Evolutionary conservation across 2,113 vertebrate species (phyloP), one percentile per base, ranked within the genome.

Genomic region (Rallus limicola): DNA sequence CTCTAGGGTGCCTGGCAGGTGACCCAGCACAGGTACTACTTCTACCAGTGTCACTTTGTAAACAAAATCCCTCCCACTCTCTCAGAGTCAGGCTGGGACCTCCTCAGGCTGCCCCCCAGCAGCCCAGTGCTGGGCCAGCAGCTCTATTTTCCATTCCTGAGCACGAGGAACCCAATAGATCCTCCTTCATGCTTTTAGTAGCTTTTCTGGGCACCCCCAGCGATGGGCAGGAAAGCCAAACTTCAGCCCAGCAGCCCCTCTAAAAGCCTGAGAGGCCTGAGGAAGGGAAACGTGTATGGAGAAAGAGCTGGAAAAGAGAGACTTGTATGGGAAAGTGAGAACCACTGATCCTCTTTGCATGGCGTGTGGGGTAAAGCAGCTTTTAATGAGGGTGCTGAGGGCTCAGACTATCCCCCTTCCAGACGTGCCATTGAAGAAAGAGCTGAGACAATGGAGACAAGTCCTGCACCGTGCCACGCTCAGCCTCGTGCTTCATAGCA

Each of bases 371-470:
- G 63, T 44, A 93, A 85, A 94, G 91, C 84, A 95, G 84, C 84
- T 92, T 95, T 97, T 96, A 97, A 95, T 87, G 95, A 97, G 95
- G n/a, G 81, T 50, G 68, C 58, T 88, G 48, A 90, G 78, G 40
- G 34, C 53, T 85, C 44, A 21, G 75, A 9, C 24, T 96, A 53
- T 0, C 12, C n/a, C 86, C 69, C 19, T 83, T 88, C 36, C 77
- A 88, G 34, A 42, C 52, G 58, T 2, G 3, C 8, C 60, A 71
- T 0, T 50, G 74, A 87, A 91, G 82, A 76, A 26, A 70, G 72
- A 67, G 72, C 29, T 0, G 18, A 89, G 58, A 95, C 92, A 96
- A 93, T 87, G 92, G 13, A 3, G 19, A 44, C 56, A 62, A 62
- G 59, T 56, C 84, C 87, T 85, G 75, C 3, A 0, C 53, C 4